Conservation (phyloP, 2,113 vertebrate species). For the Narcine bancroftii region DNA sequence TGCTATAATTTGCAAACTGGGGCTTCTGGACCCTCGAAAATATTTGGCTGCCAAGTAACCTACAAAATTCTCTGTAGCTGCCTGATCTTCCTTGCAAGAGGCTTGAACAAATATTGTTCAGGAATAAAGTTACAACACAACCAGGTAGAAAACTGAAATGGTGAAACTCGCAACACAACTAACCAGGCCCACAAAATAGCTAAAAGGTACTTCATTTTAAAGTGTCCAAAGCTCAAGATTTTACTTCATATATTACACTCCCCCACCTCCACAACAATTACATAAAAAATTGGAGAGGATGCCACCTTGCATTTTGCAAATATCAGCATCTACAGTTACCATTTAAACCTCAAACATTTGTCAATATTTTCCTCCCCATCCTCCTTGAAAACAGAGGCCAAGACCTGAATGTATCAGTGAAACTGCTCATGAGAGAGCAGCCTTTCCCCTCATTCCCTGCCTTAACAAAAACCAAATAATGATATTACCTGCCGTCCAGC, state of each 20-base stretch:
- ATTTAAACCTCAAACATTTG: neutral
- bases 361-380: neutral
- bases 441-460: neutral
- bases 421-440: neutral
- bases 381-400: neutral
- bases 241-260: neutral
- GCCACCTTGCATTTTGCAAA: neutral
- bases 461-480: neutral
- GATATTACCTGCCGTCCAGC: conserved; percentile 78
- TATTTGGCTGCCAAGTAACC: neutral
- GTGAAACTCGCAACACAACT: neutral
- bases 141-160: neutral
- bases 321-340: neutral
- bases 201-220: neutral
- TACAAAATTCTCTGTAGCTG: neutral
- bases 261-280: too few relatives aligned
- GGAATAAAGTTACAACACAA: neutral
- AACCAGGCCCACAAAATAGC: too few relatives aligned
- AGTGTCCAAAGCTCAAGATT: neutral
- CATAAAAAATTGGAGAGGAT: too few relatives aligned
- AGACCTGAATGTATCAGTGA: neutral
- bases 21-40: neutral
- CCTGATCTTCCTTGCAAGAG: neutral
- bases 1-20: neutral
- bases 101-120: neutral